These are phyloP conservation scores for Ostrea edulis DNA, from an alignment of 1,140 invertebrate genomes.

Conservation along the genomic window DNA sequence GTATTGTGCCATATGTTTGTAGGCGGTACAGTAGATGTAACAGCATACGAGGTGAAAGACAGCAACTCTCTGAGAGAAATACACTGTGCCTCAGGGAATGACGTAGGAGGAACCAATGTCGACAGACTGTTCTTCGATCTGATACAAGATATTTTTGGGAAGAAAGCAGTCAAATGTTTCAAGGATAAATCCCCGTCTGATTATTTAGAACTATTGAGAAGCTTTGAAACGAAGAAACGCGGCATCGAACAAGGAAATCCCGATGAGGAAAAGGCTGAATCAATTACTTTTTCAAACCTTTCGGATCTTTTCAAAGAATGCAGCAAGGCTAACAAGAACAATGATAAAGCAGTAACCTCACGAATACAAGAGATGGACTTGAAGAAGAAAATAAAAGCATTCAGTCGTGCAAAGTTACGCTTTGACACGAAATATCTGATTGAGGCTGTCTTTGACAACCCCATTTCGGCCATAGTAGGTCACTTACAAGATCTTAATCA, in stretches of 20 bases:
- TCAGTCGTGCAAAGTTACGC: not conserved
- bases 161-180: not conserved
- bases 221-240: constrained; percentile 41
- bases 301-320: not conserved
- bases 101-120: constrained; percentile 79
- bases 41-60: constrained; percentile 81
- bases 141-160: not conserved
- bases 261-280: not conserved
- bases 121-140: constrained; percentile 35
- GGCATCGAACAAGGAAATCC: not conserved
- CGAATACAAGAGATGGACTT: not conserved
- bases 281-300: not conserved
- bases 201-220: constrained; percentile 21
- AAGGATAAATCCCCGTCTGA: not conserved
- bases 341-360: not conserved
- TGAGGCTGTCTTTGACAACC: not conserved
- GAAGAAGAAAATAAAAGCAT: not conserved
- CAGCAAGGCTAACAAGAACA: not conserved
- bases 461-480: not conserved
- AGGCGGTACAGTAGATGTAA: constrained; percentile 84
- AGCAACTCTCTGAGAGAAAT: constrained; percentile 80
- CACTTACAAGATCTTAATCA: not conserved
- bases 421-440: not conserved
- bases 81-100: constrained; percentile 83
- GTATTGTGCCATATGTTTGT: no score